These are phyloP conservation scores for Drosophila baimaii DNA, from an alignment of 1,140 invertebrate species.

Conservation along the genomic window DNA sequence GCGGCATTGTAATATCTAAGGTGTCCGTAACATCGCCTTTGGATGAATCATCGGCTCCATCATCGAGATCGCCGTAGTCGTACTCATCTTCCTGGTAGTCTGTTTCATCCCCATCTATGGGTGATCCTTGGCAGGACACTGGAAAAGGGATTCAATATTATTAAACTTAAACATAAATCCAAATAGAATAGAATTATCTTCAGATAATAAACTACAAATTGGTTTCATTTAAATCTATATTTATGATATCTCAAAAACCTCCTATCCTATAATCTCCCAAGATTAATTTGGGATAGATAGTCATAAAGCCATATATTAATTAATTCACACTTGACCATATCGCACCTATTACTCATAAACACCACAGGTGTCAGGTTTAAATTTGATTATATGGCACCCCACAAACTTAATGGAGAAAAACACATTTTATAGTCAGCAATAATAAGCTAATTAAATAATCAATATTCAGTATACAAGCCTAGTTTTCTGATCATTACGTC, in stretches of 20 bases:
- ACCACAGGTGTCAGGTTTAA: not conserved
- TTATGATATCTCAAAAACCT: not conserved
- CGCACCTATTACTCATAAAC: constrained; percentile 11
- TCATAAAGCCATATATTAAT: constrained; percentile 15
- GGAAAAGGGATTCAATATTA: not conserved
- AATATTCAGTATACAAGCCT: not conserved
- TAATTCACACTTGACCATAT: not conserved
- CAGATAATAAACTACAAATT: too few species aligned
- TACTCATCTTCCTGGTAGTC: constrained; percentile 64
- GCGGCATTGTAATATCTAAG: not conserved
- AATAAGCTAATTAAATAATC: not conserved
- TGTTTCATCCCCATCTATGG: not conserved
- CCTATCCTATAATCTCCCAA: not conserved
- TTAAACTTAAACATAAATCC: too few species aligned
- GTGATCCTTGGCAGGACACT: constrained; percentile 47
- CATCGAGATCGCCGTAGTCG: constrained; percentile 17
- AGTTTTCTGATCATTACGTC: not conserved
- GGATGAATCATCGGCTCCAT: not conserved
- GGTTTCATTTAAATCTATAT: too few species aligned
- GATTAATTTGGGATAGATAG: not conserved
- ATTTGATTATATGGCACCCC: constrained; percentile 5
- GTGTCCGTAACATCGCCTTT: not conserved
- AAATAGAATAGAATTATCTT: too few species aligned
- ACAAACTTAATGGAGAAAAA: not conserved
- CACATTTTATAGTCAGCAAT: constrained; percentile 2